Evolutionary conservation across 2,888 invertebrate genomes (phyloP), one percentile per base, ranked within the genome.

Genomic region (Nineta flava): DNA sequence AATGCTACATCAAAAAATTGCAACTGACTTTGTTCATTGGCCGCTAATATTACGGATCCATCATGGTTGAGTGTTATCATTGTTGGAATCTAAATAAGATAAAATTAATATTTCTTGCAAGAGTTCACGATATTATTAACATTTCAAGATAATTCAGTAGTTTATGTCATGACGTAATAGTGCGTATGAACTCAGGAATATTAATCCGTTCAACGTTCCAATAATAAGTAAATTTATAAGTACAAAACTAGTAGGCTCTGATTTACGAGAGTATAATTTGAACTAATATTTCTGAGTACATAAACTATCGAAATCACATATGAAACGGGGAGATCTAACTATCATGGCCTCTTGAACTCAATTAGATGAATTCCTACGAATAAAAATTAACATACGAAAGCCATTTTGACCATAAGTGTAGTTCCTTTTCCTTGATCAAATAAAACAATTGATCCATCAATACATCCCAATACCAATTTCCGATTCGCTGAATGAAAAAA

Each of bases 401-500:
- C 79, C 50, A 85, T 81, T 64, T 84, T 82, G 3, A 82, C 77
- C 15, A 81, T 77, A 61, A 80, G 80, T 5, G 85, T 88, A 1
- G 83, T 74, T 44, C 87, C 85, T 54, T 79, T 76, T 21, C 73
- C 70, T 51, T 81, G 75, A 68, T 93, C 88, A 57, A 87, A 77
- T 19, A 93, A 68, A 40, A 84, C 85, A 53, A 94, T 66, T 3
- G 87, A 81, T 5, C 87, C 86, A 68, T 93, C 91, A 46, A 87
- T 83, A 60, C 91, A 91, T 9, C 88, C 87, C 43, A 87, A 66
- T 21, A 92, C 68, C 9, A 93, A 67, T 57, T 83, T 80, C 58
- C 82, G 78, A 64, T 83, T 83, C 60, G 82, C 77, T 0, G 78
- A 78, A 59, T 81, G 84, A 59, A 83, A 75, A 59, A 73, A 67